Evolutionary conservation across 37 sponge, comb jelly and placozoan species (phyloP).

Genomic region (Chondrilla cf. caribensis): DNA sequence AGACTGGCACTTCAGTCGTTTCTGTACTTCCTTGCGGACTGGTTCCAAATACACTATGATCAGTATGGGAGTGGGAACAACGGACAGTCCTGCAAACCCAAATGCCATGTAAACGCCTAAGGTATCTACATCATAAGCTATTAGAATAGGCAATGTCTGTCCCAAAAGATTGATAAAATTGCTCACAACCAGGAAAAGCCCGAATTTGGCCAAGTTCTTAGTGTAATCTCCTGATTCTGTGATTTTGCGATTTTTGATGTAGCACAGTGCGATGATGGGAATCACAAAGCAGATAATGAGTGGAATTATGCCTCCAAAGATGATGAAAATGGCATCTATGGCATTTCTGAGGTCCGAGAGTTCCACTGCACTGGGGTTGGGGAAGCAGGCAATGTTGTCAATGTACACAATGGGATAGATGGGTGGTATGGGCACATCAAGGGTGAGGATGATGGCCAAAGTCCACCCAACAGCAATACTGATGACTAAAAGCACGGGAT

Average conservation of each 20-base stretch:
- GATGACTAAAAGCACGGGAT: neutral
- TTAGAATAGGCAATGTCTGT: no score
- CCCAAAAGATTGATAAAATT: no score
- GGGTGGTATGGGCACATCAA: neutral
- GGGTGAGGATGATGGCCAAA: slow-evolving; percentile 4
- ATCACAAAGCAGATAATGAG: neutral
- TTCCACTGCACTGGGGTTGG: neutral
- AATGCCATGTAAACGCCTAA: neutral
- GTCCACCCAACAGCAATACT: neutral
- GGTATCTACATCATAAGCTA: neutral
- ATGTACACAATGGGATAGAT: neutral
- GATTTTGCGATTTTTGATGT: neutral
- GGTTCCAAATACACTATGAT: neutral
- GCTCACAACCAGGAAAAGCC: no score
- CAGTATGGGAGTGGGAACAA: neutral
- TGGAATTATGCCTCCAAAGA: neutral
- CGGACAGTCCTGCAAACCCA: neutral
- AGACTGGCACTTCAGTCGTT: no score
- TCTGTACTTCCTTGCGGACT: neutral
- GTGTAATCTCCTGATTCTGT: no score
- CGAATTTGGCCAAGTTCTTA: no score
- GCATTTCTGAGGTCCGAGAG: neutral
- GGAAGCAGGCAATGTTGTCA: neutral
- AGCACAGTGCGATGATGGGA: neutral
- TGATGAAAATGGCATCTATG: neutral